Percentiles rank a stretch among this genome's conserved stretches.
Conservation (phyloP, 2,797 vertebrate species). For the Garrulus glandarius region DNA sequence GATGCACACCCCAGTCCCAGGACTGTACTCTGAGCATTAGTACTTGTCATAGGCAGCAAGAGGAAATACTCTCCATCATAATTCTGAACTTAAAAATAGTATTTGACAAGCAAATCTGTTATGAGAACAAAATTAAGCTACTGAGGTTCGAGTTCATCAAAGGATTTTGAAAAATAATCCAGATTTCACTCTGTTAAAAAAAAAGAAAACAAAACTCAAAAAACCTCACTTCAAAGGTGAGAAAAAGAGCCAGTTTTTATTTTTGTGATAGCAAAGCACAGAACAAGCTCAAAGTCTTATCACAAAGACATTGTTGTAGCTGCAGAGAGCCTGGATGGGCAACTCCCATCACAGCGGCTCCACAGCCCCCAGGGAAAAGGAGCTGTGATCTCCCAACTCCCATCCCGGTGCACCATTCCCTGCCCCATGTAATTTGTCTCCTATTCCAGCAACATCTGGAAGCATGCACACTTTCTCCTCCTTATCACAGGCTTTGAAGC, state of each 20-base stretch:
- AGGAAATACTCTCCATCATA: background rate
- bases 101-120: constrained; percentile 7
- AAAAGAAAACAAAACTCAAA: background rate
- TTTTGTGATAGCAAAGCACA: background rate
- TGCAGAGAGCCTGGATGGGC: background rate
- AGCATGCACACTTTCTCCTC: background rate
- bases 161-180: background rate
- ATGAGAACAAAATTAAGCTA: background rate
- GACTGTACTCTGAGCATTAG: background rate
- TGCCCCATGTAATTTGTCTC: rapidly evolving
- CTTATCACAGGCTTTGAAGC: background rate
- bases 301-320: rapidly evolving
- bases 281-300: background rate
- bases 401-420: background rate
- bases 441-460: background rate
- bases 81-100: background rate
- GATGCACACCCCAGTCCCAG: background rate
- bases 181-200: background rate
- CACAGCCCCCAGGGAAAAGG: background rate
- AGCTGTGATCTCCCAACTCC: background rate
- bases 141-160: background rate
- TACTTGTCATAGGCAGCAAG: background rate
- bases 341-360: background rate
- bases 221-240: background rate
- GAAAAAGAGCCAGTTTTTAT: background rate